phyloP scores from a whole-genome alignment of 2,113 vertebrate genomes.

The Pomatostomus ruficeps region DNA sequence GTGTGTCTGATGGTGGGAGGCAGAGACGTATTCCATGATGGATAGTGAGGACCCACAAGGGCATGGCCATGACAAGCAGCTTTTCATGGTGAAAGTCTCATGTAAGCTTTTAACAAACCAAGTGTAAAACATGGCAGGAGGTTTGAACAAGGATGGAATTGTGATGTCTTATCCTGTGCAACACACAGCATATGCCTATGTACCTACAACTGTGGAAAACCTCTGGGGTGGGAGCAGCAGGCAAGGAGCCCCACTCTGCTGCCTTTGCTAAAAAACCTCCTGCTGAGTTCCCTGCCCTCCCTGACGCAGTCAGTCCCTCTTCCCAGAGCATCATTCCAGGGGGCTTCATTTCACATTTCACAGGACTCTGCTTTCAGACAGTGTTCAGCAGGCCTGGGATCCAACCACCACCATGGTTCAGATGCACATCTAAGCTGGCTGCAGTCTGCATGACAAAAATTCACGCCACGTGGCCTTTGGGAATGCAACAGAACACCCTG shows the following conservation, averaged over 20 bases:
- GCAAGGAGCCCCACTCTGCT: not conserved
- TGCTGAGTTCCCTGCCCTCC: not conserved
- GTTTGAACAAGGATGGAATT: not conserved
- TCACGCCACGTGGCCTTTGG: not conserved
- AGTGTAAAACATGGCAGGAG: not conserved
- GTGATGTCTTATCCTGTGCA: not conserved
- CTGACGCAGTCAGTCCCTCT: not conserved
- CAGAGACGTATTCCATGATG: not conserved
- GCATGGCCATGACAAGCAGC: not conserved
- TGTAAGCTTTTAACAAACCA: not conserved
- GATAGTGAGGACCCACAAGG: not conserved
- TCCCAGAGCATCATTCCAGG: not conserved
- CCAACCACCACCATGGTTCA: not conserved
- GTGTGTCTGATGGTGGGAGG: not conserved
- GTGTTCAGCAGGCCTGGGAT: not conserved
- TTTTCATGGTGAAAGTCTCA: not conserved
- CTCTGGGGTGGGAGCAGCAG: not conserved
- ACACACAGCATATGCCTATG: not conserved
- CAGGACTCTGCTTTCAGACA: not conserved
- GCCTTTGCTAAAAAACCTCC: not conserved
- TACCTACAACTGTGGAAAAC: accelerated
- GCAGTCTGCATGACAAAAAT: not conserved
- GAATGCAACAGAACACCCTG: not conserved
- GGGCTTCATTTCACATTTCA: not conserved
- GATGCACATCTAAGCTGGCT: not conserved